Base-by-base conservation (phyloP, 2,797 vertebrate genomes). In the Falco novaeseelandiae region DNA sequence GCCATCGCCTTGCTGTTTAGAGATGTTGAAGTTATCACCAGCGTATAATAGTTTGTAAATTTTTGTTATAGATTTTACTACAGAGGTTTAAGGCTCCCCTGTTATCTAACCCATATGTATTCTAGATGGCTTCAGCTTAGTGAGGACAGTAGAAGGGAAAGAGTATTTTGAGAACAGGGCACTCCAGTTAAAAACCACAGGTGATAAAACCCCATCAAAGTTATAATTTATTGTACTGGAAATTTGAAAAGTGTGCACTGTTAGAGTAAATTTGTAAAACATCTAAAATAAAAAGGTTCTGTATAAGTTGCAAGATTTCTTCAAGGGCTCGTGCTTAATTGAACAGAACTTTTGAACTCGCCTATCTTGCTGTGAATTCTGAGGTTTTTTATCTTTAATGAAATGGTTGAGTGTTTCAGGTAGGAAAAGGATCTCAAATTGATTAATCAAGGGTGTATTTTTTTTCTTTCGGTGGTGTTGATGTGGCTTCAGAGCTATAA, bases 71-170 rank as follows among this genome's bases (percentile, higher is more conserved):
- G 81, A 9, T 30, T 27, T 69, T 78, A 6, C 44, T 46, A 2
- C 21, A 9, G 51, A 55, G 15, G 16, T 42, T 82, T 38, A 22
- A 27, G 58, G 48, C 48, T 85, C 38, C 65, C 29, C 76, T 21
- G 11, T 46, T 55, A 17, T 2, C 42, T 19, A 34, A 29, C 25
- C 9, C 1, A 1, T 11, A 2, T 3, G 4, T 34, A 22, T n/a
- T 77, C 59, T 55, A 12, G 0, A 30, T 44, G 65, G 23, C 59
- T 82, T 81, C 44, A 61, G 54, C 20, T 69, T 59, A 9, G 12
- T 10, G 18, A 73, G 9, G 18, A 10, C 44, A n/a, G 3, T 5
- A 46, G 65, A 26, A 38, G 8, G 36, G 69, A 57, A n/a, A 18
- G 34, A 67, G 44, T 27, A 6, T 81, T 90, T 57, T 81, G 54